Evolutionary conservation across 2,888 invertebrate genomes (phyloP).

Genomic region (Neoitamus cyanurus): DNA sequence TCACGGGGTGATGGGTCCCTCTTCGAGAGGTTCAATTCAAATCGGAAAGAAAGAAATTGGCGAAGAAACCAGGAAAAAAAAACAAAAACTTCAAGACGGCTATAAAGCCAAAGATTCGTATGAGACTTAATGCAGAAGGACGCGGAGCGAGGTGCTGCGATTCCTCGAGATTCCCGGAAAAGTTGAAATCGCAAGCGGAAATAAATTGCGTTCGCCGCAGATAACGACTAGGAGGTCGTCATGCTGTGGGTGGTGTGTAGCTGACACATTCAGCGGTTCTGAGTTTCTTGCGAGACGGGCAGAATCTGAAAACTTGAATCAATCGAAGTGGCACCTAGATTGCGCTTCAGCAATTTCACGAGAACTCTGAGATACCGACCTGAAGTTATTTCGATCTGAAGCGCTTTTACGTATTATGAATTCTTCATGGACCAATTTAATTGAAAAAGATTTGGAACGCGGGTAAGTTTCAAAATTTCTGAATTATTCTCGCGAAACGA

Average conservation of each 20-base stretch:
- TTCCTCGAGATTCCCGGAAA: not conserved
- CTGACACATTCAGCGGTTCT: not conserved
- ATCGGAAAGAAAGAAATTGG: conserved; percentile 36
- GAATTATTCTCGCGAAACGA: not conserved
- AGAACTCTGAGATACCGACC: not conserved
- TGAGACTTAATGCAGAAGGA: not conserved
- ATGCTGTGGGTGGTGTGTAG: not conserved
- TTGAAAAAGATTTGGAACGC: not conserved
- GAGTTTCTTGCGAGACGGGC: not conserved
- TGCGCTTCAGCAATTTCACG: not conserved
- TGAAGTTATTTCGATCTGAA: not conserved
- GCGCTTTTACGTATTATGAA: not conserved
- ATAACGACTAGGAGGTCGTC: not conserved
- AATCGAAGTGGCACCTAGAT: conserved; percentile 22
- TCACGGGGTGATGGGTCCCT: not conserved
- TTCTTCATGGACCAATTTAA: not conserved
- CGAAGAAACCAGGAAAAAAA: conserved; percentile 10
- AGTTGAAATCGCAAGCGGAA: conserved; percentile 33
- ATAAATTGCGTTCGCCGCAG: conserved; percentile 31
- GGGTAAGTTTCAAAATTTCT: not conserved
- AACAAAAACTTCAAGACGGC: not conserved
- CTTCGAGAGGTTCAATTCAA: conserved; percentile 27
- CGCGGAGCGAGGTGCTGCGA: not conserved
- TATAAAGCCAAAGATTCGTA: conserved; percentile 6
- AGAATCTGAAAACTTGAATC: not conserved